Base-by-base conservation (phyloP, 2,113 vertebrate species). In the Chlamydotis undulata region DNA sequence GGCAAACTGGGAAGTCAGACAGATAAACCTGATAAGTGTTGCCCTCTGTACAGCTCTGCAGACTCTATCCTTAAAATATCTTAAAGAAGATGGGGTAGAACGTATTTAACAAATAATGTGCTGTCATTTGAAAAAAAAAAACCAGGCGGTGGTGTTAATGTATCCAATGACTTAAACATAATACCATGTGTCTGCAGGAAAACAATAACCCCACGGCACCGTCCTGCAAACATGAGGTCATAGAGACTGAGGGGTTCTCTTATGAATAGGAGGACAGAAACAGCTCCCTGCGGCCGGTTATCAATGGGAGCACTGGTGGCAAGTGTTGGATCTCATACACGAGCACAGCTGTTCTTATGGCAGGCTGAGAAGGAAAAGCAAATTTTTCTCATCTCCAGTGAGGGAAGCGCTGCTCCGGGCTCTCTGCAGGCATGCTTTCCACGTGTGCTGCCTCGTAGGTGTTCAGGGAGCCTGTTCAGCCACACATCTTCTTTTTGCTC, bases 91-190 rank as follows among this genome's bases (percentile, higher is more conserved):
- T 29, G 67, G 31, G 19, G 19, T 79, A 73, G 53, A 79, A 86
- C 63, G 81, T 80, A 84, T 90, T 95, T 93, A 91, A 90, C 75
- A 91, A 95, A 89, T 76, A 90, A 73, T 25, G 12, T 55, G 37
- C 53, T 95, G 81, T 93, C 91, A 70, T 91, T 80, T 85, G 59
- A 85, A 95, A 94, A 96, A 93, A 93, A 87, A 96, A 91, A 96
- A 69, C 35, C 87, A 96, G 90, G 88, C 95, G 92, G 93, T 87
- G 78, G 78, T 93, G 78, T 93, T 93, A 91, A 77, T 53, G 33
- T 56, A 91, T 56, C 65, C 93, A 84, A 57, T 45, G 78, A 91
- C 84, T 94, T 96, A 94, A 92, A 88, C 56, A 47, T 41, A 73
- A 87, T 86, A 75, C 81, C 78, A 69, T 65, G 91, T 94, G 94